Conservation (phyloP, 2,888 invertebrate genomes). For the Malthinus seriepunctatus region DNA sequence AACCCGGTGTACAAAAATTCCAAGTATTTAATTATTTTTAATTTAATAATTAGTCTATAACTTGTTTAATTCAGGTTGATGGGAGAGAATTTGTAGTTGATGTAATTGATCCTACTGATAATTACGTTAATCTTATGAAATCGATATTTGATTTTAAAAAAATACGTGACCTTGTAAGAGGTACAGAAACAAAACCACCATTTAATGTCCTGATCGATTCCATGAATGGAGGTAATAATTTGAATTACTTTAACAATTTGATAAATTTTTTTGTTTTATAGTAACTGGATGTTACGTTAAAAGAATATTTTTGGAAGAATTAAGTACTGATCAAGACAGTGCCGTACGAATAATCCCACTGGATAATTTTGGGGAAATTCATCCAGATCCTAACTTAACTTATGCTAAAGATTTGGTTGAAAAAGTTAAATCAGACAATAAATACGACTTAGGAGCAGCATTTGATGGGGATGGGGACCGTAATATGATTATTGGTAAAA, state of each 20-base stretch:
- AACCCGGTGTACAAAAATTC: conserved; percentile 69
- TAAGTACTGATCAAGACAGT: conserved; percentile 74
- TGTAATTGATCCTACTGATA: conserved; percentile 87
- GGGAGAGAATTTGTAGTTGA: conserved; percentile 77
- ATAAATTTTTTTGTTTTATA: conserved; percentile 52
- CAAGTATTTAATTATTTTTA: conserved; percentile 54
- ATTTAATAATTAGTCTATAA: conserved; percentile 22
- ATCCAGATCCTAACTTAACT: conserved; percentile 96
- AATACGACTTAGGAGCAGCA: conserved; percentile 87
- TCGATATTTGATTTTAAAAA: conserved; percentile 93
- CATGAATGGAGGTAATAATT: conserved; percentile 94
- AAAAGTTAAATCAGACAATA: conserved; percentile 59
- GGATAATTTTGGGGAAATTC: conserved; percentile 94
- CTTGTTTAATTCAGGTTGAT: conserved; percentile 62
- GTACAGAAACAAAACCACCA: conserved; percentile 65
- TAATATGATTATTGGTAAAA: conserved; percentile 96
- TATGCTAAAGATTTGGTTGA: conserved; percentile 78
- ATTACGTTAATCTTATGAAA: conserved; percentile 91
- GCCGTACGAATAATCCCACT: conserved; percentile 75
- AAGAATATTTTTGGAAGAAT: conserved; percentile 82
- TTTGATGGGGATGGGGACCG: conserved; percentile 99
- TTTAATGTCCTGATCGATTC: conserved; percentile 89
- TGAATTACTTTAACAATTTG: no score
- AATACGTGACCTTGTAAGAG: conserved; percentile 74
- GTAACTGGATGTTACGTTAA: conserved; percentile 97